Base-by-base conservation (phyloP, 1,140 invertebrate genomes). In the Drosophila sucinea region DNA sequence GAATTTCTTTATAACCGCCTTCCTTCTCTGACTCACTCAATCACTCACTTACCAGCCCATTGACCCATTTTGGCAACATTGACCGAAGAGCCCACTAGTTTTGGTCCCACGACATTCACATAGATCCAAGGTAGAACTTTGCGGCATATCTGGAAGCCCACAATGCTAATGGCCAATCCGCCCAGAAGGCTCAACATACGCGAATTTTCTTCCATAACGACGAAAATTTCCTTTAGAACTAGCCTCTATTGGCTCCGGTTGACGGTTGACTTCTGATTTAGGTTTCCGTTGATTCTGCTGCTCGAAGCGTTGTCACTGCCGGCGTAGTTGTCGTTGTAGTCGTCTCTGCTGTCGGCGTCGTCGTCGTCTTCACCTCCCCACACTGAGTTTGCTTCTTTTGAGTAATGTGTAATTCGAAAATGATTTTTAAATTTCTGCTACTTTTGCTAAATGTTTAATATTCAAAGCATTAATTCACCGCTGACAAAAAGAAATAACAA, bases 31-130 rank as follows among this genome's bases (percentile, higher is more conserved):
- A 38, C 29, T 51, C 30, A 54, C 27, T 10, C 17, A 17, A 17
- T 44, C 62, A 65, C 57, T 68, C 69, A 60, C 92, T 92, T 85
- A 93, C 93, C 92, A 77, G 93, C 93, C 93, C 93, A 93, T 77
- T 90, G 89, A 71, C 93, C 93, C 68, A 92, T 89, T 56, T 91
- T 73, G 66, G 90, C 76, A 1, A 93, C 76, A 74, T 93, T 81
- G 3, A 93, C 87, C 4, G 79, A 76, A 61, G 92, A 92, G 32
- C 93, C 92, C 56, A 85, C 70, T 1, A 93, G 63, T 63, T 80
- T 75, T 2, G 91, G 90, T 0, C 92, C 92, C 51, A 93, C 27
- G 30, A 93, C 82, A 84, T 92, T 92, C n/a, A 90, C 73, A 64
- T 93, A 93, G 1, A 93, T 63, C 91, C 91, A 92, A 32, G 91